Percentiles rank a stretch among this genome's conserved stretches.
phyloP scores from a whole-genome alignment of 2,888 invertebrate genomes.

The Pocota personata region DNA sequence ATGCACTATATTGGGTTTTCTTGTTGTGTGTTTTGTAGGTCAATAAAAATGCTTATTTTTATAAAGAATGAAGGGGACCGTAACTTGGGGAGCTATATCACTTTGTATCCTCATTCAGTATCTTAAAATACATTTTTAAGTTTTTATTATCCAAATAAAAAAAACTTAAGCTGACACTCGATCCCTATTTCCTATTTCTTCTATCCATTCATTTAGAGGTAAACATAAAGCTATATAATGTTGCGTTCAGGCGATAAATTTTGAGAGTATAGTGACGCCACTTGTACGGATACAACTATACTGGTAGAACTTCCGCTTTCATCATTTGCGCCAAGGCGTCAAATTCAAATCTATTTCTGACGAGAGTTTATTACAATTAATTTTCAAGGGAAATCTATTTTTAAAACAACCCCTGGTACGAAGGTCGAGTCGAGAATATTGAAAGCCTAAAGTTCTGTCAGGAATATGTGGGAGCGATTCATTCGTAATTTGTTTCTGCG shows the following conservation, averaged over 20 bases:
- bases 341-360: conserved; percentile 35
- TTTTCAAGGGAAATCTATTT: conserved; percentile 44
- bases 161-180: background rate
- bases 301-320: conserved; percentile 22
- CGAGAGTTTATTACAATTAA: background rate
- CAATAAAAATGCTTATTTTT: conserved; percentile 7
- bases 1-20: background rate
- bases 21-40: conserved; percentile 3
- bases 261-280: background rate
- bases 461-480: conserved; percentile 5
- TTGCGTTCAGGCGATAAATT: too few species aligned
- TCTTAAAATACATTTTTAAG: too few species aligned
- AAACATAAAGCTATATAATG: background rate
- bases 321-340: conserved; percentile 20
- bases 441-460: conserved; percentile 4
- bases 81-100: background rate
- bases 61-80: background rate
- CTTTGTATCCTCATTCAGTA: background rate
- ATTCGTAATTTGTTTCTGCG: background rate
- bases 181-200: too few species aligned
- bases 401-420: background rate
- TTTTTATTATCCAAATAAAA: too few species aligned
- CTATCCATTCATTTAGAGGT: background rate
- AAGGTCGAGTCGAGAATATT: background rate
- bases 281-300: too few species aligned